phyloP scores from a whole-genome alignment of 2,113 vertebrate genomes.

The Mionectes macconnelli region DNA sequence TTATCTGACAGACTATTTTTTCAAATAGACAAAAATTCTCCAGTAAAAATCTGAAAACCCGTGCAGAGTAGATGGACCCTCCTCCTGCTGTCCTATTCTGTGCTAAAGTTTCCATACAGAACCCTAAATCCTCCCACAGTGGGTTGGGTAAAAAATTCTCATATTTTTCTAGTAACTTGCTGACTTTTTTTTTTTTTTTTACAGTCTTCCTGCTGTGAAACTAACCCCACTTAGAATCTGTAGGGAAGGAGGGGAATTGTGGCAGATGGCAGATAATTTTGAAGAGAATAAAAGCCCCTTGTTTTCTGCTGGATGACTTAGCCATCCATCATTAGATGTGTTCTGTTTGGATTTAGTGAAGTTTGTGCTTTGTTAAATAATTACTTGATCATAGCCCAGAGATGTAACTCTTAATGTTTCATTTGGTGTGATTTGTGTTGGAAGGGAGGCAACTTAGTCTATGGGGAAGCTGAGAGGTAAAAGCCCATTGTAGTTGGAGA shows the following conservation, averaged over 20 bases:
- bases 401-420: neutral
- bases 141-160: fast-evolving
- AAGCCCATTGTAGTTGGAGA: neutral
- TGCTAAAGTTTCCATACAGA: neutral
- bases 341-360: neutral
- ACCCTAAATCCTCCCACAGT: neutral
- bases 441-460: neutral
- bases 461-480: neutral
- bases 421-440: neutral
- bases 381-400: neutral
- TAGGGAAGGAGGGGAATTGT: neutral
- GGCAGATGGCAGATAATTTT: neutral
- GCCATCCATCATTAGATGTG: neutral
- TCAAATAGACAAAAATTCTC: neutral
- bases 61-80: neutral
- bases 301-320: neutral
- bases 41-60: neutral
- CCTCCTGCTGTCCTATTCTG: neutral
- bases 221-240: neutral
- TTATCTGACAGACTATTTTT: neutral
- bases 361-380: neutral
- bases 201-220: neutral
- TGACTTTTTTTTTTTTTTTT: neutral
- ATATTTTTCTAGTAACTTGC: neutral
- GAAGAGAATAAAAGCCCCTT: neutral